Evolutionary conservation across 2,888 invertebrate species (phyloP), one percentile per base, ranked within the genome.

Genomic region (Leucoptera coffeella): DNA sequence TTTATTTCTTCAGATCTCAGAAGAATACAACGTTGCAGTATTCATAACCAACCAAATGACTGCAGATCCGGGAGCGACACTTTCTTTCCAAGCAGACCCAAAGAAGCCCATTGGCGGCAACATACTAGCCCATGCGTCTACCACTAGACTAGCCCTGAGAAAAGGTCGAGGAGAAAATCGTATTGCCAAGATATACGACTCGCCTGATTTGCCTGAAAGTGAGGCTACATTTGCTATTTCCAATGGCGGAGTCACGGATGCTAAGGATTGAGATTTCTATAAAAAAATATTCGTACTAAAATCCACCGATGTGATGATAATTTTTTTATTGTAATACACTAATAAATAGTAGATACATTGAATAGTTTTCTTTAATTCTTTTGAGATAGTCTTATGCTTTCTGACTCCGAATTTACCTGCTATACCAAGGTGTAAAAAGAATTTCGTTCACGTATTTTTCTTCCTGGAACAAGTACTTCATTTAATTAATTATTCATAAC

Each of bases 31-130:
- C 50, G 78, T 88, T 7, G 85, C 85, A 7, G 80, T 87, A 4
- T 85, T 86, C 45, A 78, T 88, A 32, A 87, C 87, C 3, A 88
- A 88, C 51, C 88, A 88, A 59, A 86, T 88, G 78, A 85, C 85
- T 1, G 67, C 86, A 2, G 86, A 87, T 50, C 85, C 86, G 11
- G 84, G 84, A 4, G 83, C 83, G 5, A 75, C 79, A 1, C 57
- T 84, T 46, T 59, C 73, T 32, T 82, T 78, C 41, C 75, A 81
- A 60, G 81, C 77, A 4, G 84, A 85, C 39, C 82, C 82, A 1
- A 81, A 82, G 54, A 87, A 86, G 42, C 87, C 87, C 1, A 80
- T 86, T 19, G 88, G 88, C 2, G 87, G 87, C 2, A 82, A 88
- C 43, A 83, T 87, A 36, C 57, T 88, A 28, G 88, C 87, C 1